A percentile compares a stretch with the other conserved stretches of the same genome.
phyloP scores from a whole-genome alignment of 2,888 invertebrate species.

The Ametastegia equiseti region DNA sequence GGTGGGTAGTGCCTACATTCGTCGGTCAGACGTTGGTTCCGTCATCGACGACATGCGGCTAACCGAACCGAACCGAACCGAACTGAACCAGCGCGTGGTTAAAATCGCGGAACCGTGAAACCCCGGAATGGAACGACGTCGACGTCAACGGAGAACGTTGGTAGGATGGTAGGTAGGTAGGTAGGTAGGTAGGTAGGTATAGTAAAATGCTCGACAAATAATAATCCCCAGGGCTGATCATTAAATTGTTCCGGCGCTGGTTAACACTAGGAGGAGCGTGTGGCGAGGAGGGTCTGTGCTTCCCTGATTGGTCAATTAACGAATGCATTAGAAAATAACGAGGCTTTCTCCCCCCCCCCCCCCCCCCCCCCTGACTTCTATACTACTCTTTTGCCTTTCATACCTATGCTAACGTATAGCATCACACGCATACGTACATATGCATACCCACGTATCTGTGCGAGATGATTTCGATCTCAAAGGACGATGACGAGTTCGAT shows the following conservation, averaged over 20 bases:
- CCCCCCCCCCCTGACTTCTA: neutral
- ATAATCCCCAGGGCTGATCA: slow-evolving; percentile 69
- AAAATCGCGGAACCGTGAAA: slow-evolving; percentile 54
- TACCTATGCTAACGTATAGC: neutral
- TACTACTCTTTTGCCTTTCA: neutral
- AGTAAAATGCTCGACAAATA: slow-evolving; percentile 63
- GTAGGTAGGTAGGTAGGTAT: neutral
- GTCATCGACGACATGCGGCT: slow-evolving; percentile 25
- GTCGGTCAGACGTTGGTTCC: slow-evolving; percentile 8
- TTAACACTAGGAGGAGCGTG: slow-evolving; percentile 67
- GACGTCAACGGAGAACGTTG: neutral
- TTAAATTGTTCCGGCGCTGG: slow-evolving; percentile 74
- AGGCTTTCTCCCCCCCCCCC: slow-evolving; percentile 56
- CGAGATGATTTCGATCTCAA: too few relatives aligned
- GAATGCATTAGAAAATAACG: slow-evolving; percentile 74
- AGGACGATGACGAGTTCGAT: too few relatives aligned
- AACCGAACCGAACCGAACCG: neutral
- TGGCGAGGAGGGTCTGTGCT: slow-evolving; percentile 59
- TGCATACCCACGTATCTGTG: too few relatives aligned
- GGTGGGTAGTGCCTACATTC: too few relatives aligned
- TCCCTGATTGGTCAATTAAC: slow-evolving; percentile 73
- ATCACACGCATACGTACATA: neutral
- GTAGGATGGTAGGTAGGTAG: neutral
- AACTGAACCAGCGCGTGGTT: too few relatives aligned
- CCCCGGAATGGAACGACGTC: too few relatives aligned